Base-by-base conservation (phyloP, 2,113 vertebrate genomes). In the Siniperca knerii region DNA sequence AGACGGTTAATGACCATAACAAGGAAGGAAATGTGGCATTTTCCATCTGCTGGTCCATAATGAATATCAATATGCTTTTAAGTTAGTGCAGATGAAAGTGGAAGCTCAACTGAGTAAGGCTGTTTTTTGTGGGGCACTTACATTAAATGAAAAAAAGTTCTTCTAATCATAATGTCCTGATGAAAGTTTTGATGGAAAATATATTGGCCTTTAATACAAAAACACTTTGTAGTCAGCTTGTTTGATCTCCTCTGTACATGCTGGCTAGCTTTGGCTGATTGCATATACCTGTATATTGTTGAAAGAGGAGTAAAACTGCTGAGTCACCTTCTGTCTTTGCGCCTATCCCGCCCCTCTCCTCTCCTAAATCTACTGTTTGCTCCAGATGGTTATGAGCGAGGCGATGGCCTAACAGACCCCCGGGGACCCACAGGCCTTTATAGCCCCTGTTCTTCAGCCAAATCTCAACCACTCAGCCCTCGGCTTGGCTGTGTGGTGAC, bases 1-100 rank as follows among this genome's bases (percentile, higher is more conserved):
- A 83, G 44, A 64, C 82, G 71, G 85, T 79, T 93, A 92, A 92
- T 91, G 87, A 91, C 77, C 61, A 65, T 75, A 84, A 86, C 75
- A 83, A 86, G 81, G 54, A 91, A 78, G 73, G 60, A 84, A 84
- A 89, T 70, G 68, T 83, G 78, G 67, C 85, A 73, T 87, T 89
- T 84, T 81, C 90, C 90, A 92, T 92, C 90, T 92, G 91, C 79
- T 83, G 66, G 50, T 84, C 65, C 70, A 78, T 88, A 86, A 93
- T 90, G 87, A 91, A 88, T 80, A 89, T 89, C 77, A 89, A 86
- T 85, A 75, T 90, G 85, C 84, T 89, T 91, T 93, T 85, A 90
- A 89, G 81, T 86, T 83, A 16, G 74, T 57, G 42, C 61, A 82
- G 76, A 92, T 90, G 71, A 92, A 92, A 92, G 88, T 66, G 64